Conservation (phyloP, 2,888 invertebrate species). For the Caenorhabditis afra region DNA sequence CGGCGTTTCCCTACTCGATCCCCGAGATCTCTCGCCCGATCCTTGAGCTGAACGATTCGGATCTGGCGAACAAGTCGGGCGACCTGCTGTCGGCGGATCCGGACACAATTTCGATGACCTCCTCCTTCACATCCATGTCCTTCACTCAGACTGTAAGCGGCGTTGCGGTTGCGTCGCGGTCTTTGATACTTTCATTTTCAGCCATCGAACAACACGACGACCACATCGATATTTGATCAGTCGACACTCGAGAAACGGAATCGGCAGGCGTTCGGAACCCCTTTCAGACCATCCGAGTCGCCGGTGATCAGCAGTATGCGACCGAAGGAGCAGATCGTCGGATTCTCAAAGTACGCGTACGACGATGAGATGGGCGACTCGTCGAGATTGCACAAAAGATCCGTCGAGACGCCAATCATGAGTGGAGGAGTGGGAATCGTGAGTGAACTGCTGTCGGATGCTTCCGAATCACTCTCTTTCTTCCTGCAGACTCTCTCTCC, state of each 20-base stretch:
- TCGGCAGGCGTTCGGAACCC: not conserved
- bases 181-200: conserved; percentile 14
- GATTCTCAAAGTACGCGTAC: conserved; percentile 34
- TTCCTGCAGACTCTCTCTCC: not conserved
- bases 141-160: conserved; percentile 43
- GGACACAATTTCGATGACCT: conserved; percentile 29
- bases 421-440: not conserved
- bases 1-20: conserved; percentile 55
- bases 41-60: conserved; percentile 32
- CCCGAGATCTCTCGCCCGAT: conserved; percentile 42
- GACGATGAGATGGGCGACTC: conserved; percentile 7
- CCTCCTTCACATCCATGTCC: conserved; percentile 28
- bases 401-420: conserved; percentile 44
- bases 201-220: conserved; percentile 36
- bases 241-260: conserved; percentile 25
- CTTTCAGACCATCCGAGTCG: not conserved
- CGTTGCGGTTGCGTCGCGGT: too few relatives aligned
- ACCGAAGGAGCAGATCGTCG: conserved; percentile 45
- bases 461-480: too few relatives aligned
- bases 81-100: conserved; percentile 10
- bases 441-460: too few relatives aligned
- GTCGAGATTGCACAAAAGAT: not conserved
- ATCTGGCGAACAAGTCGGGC: not conserved
- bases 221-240: conserved; percentile 34
- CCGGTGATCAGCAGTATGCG: conserved; percentile 23